Base-by-base conservation (phyloP, 1,140 invertebrate genomes). In the Drosophila pandora region DNA sequence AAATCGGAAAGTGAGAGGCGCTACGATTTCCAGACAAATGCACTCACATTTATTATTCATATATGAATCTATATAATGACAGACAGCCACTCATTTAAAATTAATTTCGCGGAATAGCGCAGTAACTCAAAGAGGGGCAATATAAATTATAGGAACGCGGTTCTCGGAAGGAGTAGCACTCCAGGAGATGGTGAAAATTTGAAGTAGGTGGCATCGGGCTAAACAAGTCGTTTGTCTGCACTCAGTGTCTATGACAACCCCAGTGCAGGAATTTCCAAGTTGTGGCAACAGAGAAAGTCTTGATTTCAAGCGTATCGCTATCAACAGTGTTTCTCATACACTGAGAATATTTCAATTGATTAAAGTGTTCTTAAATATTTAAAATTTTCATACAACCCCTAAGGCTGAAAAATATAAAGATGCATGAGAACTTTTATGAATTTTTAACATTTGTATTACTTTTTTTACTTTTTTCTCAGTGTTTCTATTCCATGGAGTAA, bases 101-200 rank as follows among this genome's bases (percentile, higher is more conserved):
- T 88, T 88, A 88, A 88, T 88, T 88, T 83, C 76, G 79, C 83
- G 83, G 76, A 83, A 88, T 79, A 67, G 70, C 54, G 68, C 62
- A 41, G 39, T 64, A 55, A 55, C 52, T 57, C 64, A 57, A 70
- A 57, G 63, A 57, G 48, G 65, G 55, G 23, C 23, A 9, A 56
- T 50, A 68, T 55, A 53, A 65, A 34, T 32, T 52, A 43, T 45
- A 23, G 28, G 47, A 43, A 52, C 25, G 57, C 32, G 37, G 53
- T 21, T 21, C 2, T 45, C 7, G 9, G 7, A 2, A 28, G 4
- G 23, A 12, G 39, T 10, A 7, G 1, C 8, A 8, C 30, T 32
- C 30, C 25, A 23, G 25, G 12, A 49, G 28, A 28, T 6, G 34
- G 17, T 52, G 60, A 17, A 63, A 28, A n/a, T 21, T 65, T 8